Evolutionary conservation across 2,113 vertebrate species (phyloP).

Genomic region (Dicaeum eximium): DNA sequence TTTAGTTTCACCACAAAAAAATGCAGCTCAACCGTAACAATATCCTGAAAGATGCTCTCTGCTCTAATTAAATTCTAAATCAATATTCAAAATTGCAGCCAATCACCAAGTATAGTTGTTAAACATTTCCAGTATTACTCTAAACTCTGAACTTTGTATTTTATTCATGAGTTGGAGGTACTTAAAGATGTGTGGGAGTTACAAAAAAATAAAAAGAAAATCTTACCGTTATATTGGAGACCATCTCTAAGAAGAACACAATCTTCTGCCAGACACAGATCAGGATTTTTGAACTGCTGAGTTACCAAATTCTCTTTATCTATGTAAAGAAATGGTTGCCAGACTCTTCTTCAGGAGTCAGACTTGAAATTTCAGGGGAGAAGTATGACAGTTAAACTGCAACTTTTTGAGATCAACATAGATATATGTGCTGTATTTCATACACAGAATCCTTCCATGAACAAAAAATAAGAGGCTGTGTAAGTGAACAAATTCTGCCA

Average conservation of each 20-base stretch:
- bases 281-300: neutral
- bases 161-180: neutral
- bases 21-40: neutral
- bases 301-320: neutral
- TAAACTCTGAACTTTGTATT: neutral
- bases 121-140: neutral
- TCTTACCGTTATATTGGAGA: neutral
- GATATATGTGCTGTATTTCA: neutral
- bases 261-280: neutral
- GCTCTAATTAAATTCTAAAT: neutral
- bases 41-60: neutral
- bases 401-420: neutral
- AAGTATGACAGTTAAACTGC: neutral
- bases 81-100: neutral
- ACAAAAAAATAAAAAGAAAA: neutral
- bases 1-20: neutral
- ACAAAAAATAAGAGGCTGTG: neutral
- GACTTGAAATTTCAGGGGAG: neutral
- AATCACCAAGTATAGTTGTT: neutral
- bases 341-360: neutral
- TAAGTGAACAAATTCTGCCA: neutral
- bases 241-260: neutral
- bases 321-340: neutral
- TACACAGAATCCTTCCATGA: neutral
- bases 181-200: neutral